Base-by-base conservation (phyloP, 1,140 invertebrate genomes). In the Holotrichia oblita region DNA sequence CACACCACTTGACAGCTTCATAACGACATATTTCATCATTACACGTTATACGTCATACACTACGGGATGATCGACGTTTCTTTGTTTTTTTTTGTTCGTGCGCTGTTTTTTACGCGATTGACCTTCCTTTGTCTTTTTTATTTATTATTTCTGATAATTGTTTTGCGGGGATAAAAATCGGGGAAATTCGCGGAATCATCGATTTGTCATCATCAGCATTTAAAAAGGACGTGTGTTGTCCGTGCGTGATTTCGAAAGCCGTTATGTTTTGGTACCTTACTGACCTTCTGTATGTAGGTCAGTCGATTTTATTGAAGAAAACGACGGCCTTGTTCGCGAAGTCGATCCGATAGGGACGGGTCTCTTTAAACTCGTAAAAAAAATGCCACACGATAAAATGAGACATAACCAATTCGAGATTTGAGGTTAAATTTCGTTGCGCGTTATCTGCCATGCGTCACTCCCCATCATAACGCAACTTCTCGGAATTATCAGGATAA, bases 271-370 rank as follows among this genome's bases (percentile, higher is more conserved):
- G 73, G 73, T 76, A 44, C 75, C 75, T 48, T 55, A 76, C 41
- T 69, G 78, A 79, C 78, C 78, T 79, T 79, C 78, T 40, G 61
- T 79, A 79, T 79, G 74, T 79, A 77, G 78, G 78, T 79, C 78
- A 79, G 40, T 73, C 75, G 44, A 79, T 72, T 79, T 79, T 76
- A 73, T 44, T 42, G 20, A 22, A 79, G 41, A 41, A 69, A 79
- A 76, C 78, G 40, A 74, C 73, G 73, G 73, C 73, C 73, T 74
- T 74, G 73, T 74, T 69, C 27, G 61, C 27, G 4, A 69, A 69
- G 61, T 69, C 9, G 27, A 7, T 10, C 8, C 22, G 61, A 27
- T 20, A 69, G 61, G 61, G 61, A 69, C 61, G 61, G 27, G 61
- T 69, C n/a, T 55, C 48, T 55, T 55, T 14, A 69, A 34, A 14